phyloP scores from a whole-genome alignment of 2,797 vertebrate genomes.

The Eutrigla gurnardus region DNA sequence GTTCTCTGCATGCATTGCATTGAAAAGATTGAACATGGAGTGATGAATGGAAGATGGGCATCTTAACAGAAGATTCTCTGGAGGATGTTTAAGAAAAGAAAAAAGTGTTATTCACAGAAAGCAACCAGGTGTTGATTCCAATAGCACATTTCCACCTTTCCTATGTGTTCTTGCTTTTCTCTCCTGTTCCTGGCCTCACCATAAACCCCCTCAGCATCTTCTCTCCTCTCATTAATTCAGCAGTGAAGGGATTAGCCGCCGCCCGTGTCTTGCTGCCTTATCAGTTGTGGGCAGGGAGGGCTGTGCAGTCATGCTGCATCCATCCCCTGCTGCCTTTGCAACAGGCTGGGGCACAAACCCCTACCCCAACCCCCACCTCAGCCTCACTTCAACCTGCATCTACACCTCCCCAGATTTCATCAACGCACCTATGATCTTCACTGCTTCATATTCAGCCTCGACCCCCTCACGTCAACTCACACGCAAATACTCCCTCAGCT shows the following conservation, averaged over 20 bases:
- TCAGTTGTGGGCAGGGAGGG: conserved; percentile 70
- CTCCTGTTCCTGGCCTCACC: conserved; percentile 55
- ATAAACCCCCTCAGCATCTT: conserved; percentile 63
- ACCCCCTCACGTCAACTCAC: background rate
- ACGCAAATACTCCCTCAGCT: conserved; percentile 31
- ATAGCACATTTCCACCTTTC: conserved; percentile 31
- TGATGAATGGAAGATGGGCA: conserved; percentile 23
- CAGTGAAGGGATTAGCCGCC: conserved; percentile 70
- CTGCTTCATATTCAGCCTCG: conserved; percentile 42
- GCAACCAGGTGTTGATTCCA: conserved; percentile 19
- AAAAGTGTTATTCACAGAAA: conserved; percentile 22
- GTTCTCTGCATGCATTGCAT: conserved; percentile 68
- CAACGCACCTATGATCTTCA: conserved; percentile 20
- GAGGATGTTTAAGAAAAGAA: conserved; percentile 20
- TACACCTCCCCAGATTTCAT: conserved; percentile 24
- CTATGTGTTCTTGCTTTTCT: conserved; percentile 16
- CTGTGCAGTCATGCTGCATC: conserved; percentile 60
- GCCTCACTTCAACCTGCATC: conserved; percentile 34
- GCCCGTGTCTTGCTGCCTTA: conserved; percentile 71
- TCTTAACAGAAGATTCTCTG: conserved; percentile 7
- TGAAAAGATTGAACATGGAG: conserved; percentile 61
- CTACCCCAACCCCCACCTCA: background rate
- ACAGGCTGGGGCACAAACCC: conserved; percentile 47
- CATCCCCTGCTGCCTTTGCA: conserved; percentile 51
- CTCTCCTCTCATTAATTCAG: conserved; percentile 70